These are phyloP conservation scores for Cryptomyrus ogoouensis DNA, from an alignment of 2,113 vertebrate genomes.

Conservation along the genomic window DNA sequence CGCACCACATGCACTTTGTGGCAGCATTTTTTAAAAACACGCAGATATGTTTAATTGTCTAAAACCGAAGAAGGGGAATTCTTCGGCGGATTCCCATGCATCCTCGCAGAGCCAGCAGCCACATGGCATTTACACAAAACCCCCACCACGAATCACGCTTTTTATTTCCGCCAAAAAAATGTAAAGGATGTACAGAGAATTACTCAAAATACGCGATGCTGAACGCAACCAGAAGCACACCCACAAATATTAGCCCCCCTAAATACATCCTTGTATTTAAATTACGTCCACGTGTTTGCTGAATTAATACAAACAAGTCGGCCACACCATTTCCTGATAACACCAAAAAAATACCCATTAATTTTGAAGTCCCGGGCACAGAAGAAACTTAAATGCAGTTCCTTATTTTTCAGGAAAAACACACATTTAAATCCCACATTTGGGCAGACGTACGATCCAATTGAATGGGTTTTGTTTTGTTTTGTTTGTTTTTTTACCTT, in stretches of 20 bases:
- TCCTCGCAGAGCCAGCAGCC: background rate
- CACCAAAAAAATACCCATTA: background rate
- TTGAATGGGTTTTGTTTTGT: background rate
- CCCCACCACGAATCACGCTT: background rate
- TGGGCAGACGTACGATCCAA: background rate
- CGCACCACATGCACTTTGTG: background rate
- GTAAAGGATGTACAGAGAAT: background rate
- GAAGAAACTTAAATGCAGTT: background rate
- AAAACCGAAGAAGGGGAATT: background rate
- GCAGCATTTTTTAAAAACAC: background rate
- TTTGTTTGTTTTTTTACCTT: constrained; percentile 65
- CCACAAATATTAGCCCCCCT: background rate
- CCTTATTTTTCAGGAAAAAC: background rate
- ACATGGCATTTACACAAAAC: background rate
- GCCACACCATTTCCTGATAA: constrained; percentile 9
- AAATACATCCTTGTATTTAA: background rate
- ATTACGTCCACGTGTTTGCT: background rate
- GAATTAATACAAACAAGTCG: background rate
- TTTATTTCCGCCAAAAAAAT: background rate
- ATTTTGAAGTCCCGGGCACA: background rate
- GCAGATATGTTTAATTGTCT: background rate
- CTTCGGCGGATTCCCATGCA: background rate
- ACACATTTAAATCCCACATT: background rate
- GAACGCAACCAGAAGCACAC: background rate
- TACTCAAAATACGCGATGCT: background rate